A percentile compares a stretch with the other conserved stretches of the same genome.
Evolutionary conservation across 2,888 invertebrate genomes (phyloP).

Genomic region (Drosophila leonis): DNA sequence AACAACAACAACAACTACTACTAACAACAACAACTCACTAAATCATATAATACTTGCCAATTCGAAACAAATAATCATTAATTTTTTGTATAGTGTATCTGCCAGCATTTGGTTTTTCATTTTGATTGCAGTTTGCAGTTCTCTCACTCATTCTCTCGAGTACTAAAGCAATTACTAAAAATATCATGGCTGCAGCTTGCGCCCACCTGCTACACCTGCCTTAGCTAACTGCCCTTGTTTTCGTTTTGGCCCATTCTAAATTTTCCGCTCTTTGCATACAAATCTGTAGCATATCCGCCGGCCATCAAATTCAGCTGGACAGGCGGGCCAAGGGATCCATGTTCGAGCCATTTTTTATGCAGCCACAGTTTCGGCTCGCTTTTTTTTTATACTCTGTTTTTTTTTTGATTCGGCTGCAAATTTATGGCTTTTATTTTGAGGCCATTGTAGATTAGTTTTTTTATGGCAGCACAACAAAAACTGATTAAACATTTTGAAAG

Average conservation of each 20-base stretch:
- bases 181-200: constrained; percentile 13
- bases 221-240: constrained; percentile 17
- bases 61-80: constrained; percentile 69
- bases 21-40: constrained; percentile 17
- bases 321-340: background rate
- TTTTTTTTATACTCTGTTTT: no score
- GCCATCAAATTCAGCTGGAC: constrained; percentile 40
- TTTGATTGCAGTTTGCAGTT: constrained; percentile 70
- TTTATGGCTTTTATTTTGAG: constrained; percentile 71
- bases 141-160: background rate
- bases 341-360: constrained; percentile 42
- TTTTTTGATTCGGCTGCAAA: constrained; percentile 22
- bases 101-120: constrained; percentile 50
- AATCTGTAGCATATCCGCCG: constrained; percentile 53
- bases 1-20: background rate
- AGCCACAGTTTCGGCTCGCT: constrained; percentile 4
- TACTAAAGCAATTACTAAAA: constrained; percentile 68
- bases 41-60: constrained; percentile 11
- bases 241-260: constrained; percentile 41
- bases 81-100: constrained; percentile 18
- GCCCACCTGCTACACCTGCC: constrained; percentile 11
- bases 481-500: constrained; percentile 66
- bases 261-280: constrained; percentile 56
- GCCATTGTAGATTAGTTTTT: constrained; percentile 72
- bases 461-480: constrained; percentile 62